Evolutionary conservation across 2,113 vertebrate genomes (phyloP).

Genomic region (Percopsis transmontana): DNA sequence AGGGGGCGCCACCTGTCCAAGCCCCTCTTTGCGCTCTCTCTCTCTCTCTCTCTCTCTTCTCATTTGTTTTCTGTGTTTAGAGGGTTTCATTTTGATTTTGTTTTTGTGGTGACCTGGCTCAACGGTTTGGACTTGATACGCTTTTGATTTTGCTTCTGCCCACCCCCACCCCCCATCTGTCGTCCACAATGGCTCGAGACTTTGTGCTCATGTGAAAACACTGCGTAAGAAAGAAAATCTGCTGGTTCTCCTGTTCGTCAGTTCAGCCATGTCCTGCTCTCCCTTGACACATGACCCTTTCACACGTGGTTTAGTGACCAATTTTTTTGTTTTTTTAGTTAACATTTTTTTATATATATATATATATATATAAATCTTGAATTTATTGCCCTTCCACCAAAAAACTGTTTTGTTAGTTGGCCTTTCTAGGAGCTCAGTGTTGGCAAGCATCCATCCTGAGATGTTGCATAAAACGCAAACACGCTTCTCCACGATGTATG

Average conservation of each 20-base stretch:
- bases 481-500: constrained; percentile 8
- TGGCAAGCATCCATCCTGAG: constrained; percentile 57
- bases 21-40: constrained; percentile 51
- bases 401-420: neutral
- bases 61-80: constrained; percentile 55
- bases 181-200: constrained; percentile 7
- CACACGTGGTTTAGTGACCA: neutral
- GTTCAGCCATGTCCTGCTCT: neutral
- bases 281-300: neutral
- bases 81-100: constrained; percentile 34
- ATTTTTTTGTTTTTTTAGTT: neutral
- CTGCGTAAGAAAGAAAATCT: constrained; percentile 12
- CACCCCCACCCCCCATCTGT: neutral
- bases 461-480: constrained; percentile 6
- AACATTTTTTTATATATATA: no score
- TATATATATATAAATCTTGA: no score
- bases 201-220: constrained; percentile 28
- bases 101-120: constrained; percentile 73
- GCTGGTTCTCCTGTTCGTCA: constrained; percentile 3
- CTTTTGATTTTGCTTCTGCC: constrained; percentile 29
- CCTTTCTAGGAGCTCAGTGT: constrained; percentile 19
- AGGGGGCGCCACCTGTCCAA: constrained; percentile 67
- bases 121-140: constrained; percentile 73
- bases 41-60: constrained; percentile 57
- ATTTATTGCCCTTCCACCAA: neutral